These are phyloP conservation scores for Harpalus rufipes DNA, from an alignment of 2,888 invertebrate genomes.

Conservation along the genomic window DNA sequence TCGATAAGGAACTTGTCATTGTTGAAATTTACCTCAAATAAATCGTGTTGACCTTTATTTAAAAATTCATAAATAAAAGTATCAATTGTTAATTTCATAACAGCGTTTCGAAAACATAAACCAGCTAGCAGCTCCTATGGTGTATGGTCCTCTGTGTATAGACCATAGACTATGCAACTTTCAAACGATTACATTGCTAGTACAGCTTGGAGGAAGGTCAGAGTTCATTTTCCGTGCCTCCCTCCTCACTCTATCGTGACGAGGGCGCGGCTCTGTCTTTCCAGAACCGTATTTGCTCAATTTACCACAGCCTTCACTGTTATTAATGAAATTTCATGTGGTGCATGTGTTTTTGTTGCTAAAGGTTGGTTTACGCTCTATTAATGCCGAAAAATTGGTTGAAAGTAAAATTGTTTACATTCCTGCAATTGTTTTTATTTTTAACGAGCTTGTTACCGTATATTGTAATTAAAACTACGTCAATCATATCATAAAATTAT, in stretches of 20 bases:
- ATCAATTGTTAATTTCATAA: conserved; percentile 44
- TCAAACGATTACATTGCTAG: conserved; percentile 39
- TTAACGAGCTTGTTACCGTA: background rate
- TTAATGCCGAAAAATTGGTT: conserved; percentile 28
- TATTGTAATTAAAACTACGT: background rate
- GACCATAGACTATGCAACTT: conserved; percentile 22
- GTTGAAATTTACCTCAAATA: background rate
- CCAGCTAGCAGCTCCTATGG: conserved; percentile 1
- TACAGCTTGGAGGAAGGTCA: conserved; percentile 48
- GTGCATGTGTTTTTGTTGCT: conserved; percentile 20
- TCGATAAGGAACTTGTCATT: conserved; percentile 15
- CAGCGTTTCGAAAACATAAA: conserved; percentile 10
- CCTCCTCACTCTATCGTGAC: conserved; percentile 24
- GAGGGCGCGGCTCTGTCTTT: conserved; percentile 46
- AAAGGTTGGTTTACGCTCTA: conserved; percentile 46
- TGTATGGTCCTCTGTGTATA: conserved; percentile 15
- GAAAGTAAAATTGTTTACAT: conserved; percentile 42
- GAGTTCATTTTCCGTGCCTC: conserved; percentile 56
- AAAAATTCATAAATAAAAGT: conserved; percentile 13
- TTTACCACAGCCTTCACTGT: background rate
- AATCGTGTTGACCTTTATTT: conserved; percentile 31
- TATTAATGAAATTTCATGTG: conserved; percentile 18
- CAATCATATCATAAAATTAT: background rate
- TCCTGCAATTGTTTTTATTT: conserved; percentile 4
- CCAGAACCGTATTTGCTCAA: conserved; percentile 16